These are phyloP conservation scores for Cinclus mexicanus DNA, from an alignment of 2,113 vertebrate genomes.

Conservation along the genomic window DNA sequence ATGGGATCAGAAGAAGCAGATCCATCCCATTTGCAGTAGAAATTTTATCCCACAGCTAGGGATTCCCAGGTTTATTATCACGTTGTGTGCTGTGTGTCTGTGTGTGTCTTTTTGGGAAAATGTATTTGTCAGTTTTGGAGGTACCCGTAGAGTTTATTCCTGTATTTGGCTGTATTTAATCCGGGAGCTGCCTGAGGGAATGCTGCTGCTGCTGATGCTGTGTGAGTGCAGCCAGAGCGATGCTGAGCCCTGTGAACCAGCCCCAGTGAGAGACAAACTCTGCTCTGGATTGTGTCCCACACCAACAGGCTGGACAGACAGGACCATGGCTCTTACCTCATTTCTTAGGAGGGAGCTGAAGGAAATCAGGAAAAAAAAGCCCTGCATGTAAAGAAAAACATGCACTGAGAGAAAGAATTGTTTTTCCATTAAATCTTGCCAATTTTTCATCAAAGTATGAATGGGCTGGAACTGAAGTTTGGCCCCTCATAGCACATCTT, in stretches of 20 bases:
- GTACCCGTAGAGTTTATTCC: neutral
- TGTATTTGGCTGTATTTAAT: accelerated
- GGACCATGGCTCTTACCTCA: neutral
- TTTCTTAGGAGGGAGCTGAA: neutral
- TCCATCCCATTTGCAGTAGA: accelerated
- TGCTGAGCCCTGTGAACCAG: neutral
- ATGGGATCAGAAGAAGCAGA: neutral
- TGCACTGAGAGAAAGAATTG: neutral
- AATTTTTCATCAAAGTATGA: neutral
- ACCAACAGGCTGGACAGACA: neutral
- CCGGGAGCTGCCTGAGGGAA: neutral
- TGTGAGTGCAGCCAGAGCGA: neutral
- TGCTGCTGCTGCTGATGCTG: neutral
- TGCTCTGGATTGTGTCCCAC: neutral
- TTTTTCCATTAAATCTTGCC: neutral
- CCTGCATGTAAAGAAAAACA: neutral
- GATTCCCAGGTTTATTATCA: neutral
- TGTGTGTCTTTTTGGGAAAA: neutral
- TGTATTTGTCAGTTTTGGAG: neutral
- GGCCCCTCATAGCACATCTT: neutral
- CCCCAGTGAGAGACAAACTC: neutral
- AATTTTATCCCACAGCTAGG: neutral
- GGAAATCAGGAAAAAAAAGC: neutral
- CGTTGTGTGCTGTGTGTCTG: neutral
- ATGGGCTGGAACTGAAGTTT: neutral